A percentile compares a stretch with the other conserved stretches of the same genome.
phyloP scores from a whole-genome alignment of 2,113 vertebrate genomes.

The Ibidorhyncha struthersii region DNA sequence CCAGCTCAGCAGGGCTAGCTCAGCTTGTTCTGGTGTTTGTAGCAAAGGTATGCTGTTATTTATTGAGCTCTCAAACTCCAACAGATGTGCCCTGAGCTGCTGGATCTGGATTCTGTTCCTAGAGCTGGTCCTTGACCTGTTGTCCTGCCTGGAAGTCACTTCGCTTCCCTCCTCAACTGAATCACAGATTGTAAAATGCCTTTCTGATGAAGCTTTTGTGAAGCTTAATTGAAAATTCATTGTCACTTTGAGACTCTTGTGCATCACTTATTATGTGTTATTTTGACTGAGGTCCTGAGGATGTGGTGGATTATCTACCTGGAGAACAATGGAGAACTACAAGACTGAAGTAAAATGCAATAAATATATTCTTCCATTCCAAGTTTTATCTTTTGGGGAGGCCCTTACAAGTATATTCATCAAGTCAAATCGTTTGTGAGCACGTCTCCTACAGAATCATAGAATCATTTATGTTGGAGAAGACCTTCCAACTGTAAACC shows the following conservation, averaged over 20 bases:
- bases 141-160: background rate
- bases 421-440: background rate
- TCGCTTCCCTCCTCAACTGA: background rate
- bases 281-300: background rate
- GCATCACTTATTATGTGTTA: background rate
- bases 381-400: background rate
- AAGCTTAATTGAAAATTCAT: background rate
- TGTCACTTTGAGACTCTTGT: background rate
- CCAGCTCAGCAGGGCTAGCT: background rate
- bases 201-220: background rate
- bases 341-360: background rate
- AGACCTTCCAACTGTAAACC: background rate
- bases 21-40: background rate
- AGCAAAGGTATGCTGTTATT: background rate
- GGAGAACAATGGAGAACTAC: background rate
- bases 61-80: background rate
- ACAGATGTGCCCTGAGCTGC: background rate
- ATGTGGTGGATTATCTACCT: background rate
- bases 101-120: background rate
- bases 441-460: background rate
- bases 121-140: background rate
- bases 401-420: background rate
- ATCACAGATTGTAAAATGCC: background rate
- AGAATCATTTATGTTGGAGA: background rate
- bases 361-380: background rate